Base-by-base conservation (phyloP, 2,797 vertebrate species). In the Silurus aristotelis region DNA sequence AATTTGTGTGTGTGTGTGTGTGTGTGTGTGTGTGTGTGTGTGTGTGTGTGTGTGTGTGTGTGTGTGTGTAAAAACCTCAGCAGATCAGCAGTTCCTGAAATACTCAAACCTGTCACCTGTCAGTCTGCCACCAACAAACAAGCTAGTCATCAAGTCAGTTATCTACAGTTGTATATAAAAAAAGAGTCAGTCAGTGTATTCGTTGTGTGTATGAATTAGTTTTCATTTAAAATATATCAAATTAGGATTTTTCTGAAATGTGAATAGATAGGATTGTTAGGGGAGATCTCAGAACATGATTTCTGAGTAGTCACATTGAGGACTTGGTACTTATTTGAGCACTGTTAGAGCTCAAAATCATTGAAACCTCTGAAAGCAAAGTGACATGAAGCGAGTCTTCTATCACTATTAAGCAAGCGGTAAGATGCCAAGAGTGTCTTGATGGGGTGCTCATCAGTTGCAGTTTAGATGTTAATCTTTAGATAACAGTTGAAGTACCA, bases 361-460 rank as follows among this genome's bases (percentile, higher is more conserved):
- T 79, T 79, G n/a, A 79, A 79, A 78, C 19, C 25, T 77, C 55
- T 77, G 17, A 77, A 77, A 60, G 27, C 75, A 60, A 78, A 61
- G 76, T 61, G 76, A 61, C 76, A 79, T 25, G 58, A 79, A 63
- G 25, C 20, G 14, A 61, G 58, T 63, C 77, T 79, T 31, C 13
- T 64, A 22, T n/a, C 20, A n/a, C 77, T 64, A 79, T 79, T 61
- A 61, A 61, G 19, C 58, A 43, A 43, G 27, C 56, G 2, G 31
- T 78, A 61, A 60, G 31, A 43, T 61, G 38, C 38, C 38, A 38
- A 38, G 38, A 38, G 0, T 2, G 10, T 27, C 14, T n/a, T 56
- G 52, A 27, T 55, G n/a, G 22, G 6, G 4, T 22, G 55, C 46
- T 75, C 72, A 1, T 75, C 72, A 52, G 20, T 52, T n/a, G 4